Conservation (phyloP, 2,888 invertebrate species). For the Pandemis cinnamomeana region DNA sequence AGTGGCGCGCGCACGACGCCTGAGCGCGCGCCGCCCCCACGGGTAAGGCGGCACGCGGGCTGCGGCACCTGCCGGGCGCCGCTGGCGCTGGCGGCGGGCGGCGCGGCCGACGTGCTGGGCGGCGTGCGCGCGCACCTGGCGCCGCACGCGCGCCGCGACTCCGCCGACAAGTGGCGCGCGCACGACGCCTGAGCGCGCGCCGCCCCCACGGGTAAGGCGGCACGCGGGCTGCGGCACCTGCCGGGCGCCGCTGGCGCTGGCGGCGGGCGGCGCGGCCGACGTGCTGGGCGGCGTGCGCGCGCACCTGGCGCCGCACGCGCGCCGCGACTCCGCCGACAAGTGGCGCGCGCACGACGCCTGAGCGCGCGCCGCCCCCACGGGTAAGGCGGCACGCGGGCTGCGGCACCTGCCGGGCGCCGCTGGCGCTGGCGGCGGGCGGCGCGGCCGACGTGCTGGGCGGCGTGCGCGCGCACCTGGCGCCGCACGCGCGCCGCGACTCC, state of each 20-base stretch:
- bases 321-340: conserved; percentile 71
- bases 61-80: conserved; percentile 96
- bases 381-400: conserved; percentile 87
- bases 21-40: no score
- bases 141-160: conserved; percentile 75
- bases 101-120: conserved; percentile 95
- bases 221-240: no score
- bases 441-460: conserved; percentile 96
- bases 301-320: conserved; percentile 88
- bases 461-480: conserved; percentile 94
- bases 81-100: conserved; percentile 95
- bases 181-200: conserved; percentile 12
- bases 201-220: no score
- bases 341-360: conserved; percentile 58
- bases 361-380: neutral
- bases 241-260: conserved; percentile 84
- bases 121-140: conserved; percentile 96
- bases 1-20: no score
- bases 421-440: conserved; percentile 94
- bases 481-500: conserved; percentile 63
- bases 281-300: conserved; percentile 96
- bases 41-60: conserved; percentile 42
- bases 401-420: conserved; percentile 88
- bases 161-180: conserved; percentile 75
- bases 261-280: conserved; percentile 95